Evolutionary conservation across 2,113 vertebrate genomes (phyloP).

Genomic region (Microtus richardsoni): DNA sequence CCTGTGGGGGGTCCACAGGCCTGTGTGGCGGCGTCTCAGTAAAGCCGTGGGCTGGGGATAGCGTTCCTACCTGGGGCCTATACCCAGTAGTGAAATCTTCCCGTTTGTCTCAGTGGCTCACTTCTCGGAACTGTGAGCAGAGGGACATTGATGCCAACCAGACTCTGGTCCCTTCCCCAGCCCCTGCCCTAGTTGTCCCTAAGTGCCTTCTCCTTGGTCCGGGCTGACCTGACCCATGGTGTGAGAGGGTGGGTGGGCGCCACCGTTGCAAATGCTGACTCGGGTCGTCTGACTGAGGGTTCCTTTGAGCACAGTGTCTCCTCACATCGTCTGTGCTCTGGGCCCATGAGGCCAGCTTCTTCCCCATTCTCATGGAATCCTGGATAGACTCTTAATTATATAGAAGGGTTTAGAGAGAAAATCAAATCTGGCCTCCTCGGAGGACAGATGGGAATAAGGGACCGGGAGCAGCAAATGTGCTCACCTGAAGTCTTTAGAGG

Average conservation of each 20-base stretch:
- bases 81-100: neutral
- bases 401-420: neutral
- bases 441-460: neutral
- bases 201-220: conserved; percentile 78
- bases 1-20: conserved; percentile 49
- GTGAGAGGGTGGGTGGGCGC: neutral
- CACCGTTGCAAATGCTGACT: neutral
- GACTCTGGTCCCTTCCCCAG: conserved; percentile 24
- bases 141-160: conserved; percentile 53
- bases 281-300: neutral
- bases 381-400: neutral
- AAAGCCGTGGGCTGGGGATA: neutral
- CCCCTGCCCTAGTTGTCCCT: conserved; percentile 28
- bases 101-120: neutral
- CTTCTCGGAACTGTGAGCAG: neutral
- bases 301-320: neutral
- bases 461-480: neutral
- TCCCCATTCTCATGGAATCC: neutral
- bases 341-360: neutral
- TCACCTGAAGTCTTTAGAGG: neutral
- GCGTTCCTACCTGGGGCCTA: conserved; percentile 3
- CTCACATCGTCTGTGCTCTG: neutral
- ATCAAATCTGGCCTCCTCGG: neutral
- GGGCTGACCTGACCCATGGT: neutral
- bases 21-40: neutral